A percentile compares a stretch with the other conserved stretches of the same genome.
Evolutionary conservation across 1,140 invertebrate species (phyloP).

Genomic region (Solenopsis fugax): DNA sequence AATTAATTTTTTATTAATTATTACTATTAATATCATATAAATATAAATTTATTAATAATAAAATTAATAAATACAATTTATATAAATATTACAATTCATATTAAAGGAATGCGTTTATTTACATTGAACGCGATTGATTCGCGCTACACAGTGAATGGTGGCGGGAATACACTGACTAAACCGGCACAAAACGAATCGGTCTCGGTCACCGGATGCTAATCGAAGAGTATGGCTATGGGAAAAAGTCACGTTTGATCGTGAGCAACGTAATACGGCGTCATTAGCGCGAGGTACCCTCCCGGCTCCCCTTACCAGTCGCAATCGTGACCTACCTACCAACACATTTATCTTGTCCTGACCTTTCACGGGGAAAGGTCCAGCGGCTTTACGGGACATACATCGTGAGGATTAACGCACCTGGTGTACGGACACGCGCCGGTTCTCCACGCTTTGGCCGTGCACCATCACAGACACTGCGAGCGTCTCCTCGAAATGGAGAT

Average conservation of each 20-base stretch:
- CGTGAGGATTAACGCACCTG: conserved; percentile 54
- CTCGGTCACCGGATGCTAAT: conserved; percentile 17
- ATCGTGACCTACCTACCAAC: conserved; percentile 64
- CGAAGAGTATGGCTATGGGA: conserved; percentile 20
- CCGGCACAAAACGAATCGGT: conserved; percentile 37
- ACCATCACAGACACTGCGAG: neutral
- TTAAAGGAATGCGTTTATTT: conserved; percentile 1
- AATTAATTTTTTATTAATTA: neutral
- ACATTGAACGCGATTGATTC: neutral
- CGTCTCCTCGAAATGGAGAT: neutral
- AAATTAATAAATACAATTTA: too few relatives aligned
- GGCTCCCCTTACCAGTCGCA: conserved; percentile 56
- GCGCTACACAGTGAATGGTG: neutral
- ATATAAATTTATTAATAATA: neutral
- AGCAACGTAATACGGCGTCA: conserved; percentile 35
- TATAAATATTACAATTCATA: neutral
- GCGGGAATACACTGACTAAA: neutral
- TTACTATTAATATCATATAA: neutral
- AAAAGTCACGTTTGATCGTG: conserved; percentile 40
- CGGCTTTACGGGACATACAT: conserved; percentile 57
- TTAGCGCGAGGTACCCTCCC: conserved; percentile 16
- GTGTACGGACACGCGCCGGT: neutral
- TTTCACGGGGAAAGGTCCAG: conserved; percentile 71
- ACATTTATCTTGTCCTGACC: conserved; percentile 72
- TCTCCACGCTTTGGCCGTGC: neutral